Evolutionary conservation across 2,888 invertebrate genomes (phyloP).

Genomic region (Ophion ventricosus): DNA sequence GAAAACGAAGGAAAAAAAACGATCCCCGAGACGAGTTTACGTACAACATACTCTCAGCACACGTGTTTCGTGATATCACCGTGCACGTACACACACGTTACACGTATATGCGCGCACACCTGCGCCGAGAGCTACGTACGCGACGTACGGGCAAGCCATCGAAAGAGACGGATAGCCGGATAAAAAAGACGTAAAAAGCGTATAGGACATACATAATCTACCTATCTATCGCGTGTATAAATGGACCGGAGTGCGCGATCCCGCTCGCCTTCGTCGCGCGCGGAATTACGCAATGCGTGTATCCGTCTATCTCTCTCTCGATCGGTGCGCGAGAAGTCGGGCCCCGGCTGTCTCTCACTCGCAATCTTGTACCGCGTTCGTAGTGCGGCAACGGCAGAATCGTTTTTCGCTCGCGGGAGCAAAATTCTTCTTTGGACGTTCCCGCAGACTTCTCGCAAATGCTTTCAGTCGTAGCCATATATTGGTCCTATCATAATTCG

Average conservation of each 20-base stretch:
- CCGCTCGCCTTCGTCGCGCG: slow-evolving; percentile 81
- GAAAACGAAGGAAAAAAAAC: slow-evolving; percentile 27
- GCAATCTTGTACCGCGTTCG: slow-evolving; percentile 10
- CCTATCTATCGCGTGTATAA: slow-evolving; percentile 74
- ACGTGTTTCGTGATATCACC: neutral
- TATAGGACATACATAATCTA: slow-evolving; percentile 68
- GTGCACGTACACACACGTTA: slow-evolving; percentile 1
- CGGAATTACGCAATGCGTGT: slow-evolving; percentile 81
- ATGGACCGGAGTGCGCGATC: slow-evolving; percentile 79
- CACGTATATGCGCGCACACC: slow-evolving; percentile 61
- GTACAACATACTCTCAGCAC: slow-evolving; percentile 11
- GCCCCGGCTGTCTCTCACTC: slow-evolving; percentile 5
- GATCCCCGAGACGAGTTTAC: slow-evolving; percentile 53
- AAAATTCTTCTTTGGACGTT: slow-evolving; percentile 64
- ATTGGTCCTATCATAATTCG: too few relatives aligned
- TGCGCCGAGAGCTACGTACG: neutral
- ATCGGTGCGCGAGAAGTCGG: slow-evolving; percentile 71
- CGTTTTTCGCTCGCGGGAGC: slow-evolving; percentile 51
- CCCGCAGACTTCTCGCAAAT: slow-evolving; percentile 64
- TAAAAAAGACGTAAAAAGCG: slow-evolving; percentile 62
- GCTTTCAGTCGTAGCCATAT: slow-evolving; percentile 71
- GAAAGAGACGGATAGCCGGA: slow-evolving; percentile 61
- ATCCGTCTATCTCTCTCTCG: slow-evolving; percentile 49
- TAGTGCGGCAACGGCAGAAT: slow-evolving; percentile 7
- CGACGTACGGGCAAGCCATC: slow-evolving; percentile 48